Conservation (phyloP, 2,113 vertebrate genomes). For the Notechis scutatus region DNA sequence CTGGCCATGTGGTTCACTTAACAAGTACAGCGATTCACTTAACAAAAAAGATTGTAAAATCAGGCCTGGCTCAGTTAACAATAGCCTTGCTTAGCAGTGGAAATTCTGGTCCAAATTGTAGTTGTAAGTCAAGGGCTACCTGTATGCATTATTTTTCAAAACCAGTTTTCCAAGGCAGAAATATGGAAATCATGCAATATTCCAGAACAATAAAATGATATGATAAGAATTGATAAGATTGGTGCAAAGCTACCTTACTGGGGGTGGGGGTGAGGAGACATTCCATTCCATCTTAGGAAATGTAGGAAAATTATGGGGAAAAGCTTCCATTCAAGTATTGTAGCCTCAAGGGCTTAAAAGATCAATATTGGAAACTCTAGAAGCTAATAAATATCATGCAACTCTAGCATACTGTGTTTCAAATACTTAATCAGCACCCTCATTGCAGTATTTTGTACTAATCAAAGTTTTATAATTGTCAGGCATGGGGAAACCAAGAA, state of each 20-base stretch:
- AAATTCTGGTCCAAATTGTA: neutral
- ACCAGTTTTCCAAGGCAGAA: neutral
- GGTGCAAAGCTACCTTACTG: neutral
- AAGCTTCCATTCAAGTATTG: neutral
- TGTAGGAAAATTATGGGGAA: neutral
- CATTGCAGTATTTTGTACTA: neutral
- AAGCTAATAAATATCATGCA: neutral
- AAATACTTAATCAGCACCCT: neutral
- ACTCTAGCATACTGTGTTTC: neutral
- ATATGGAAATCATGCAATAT: neutral
- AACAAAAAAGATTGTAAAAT: neutral
- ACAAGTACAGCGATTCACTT: neutral
- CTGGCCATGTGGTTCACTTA: neutral
- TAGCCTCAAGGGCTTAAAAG: neutral
- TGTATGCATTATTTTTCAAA: neutral
- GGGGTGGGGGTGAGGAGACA: neutral
- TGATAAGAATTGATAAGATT: neutral
- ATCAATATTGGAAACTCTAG: neutral
- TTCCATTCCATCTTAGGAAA: neutral
- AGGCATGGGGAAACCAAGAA: neutral
- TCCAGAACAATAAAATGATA: neutral
- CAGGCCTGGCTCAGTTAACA: neutral
- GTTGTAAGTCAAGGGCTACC: neutral
- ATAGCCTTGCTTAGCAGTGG: neutral
- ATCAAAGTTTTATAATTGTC: neutral